Base-by-base conservation (phyloP, 1,140 invertebrate genomes). In the Drosophila ercepeae region DNA sequence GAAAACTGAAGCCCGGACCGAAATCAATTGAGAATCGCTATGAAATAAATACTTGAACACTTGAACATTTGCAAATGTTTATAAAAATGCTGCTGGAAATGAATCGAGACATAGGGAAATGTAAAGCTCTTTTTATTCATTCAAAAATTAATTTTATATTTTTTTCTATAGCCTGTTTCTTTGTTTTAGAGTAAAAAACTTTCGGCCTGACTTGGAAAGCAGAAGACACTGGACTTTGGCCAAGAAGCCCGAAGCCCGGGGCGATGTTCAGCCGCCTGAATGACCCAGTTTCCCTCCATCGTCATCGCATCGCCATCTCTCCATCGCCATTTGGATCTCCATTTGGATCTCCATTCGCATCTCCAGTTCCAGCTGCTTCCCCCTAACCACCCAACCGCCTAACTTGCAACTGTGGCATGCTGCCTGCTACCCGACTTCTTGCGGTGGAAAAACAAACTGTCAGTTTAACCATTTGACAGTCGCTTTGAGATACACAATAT, bases 401-500 rank as follows among this genome's bases (percentile, higher is more conserved):
- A 63, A 34, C 50, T 54, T 48, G 18, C 34, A 49, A 9, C 45
- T 16, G 13, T 23, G 19, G 36, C 13, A 39, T 32, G 29, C 29
- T 32, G 41, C 41, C 41, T 18, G 9, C 55, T 41, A 29, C 36
- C 49, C 23, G 27, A 29, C 27, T 48, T 57, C 59, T 50, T 42
- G 41, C 25, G 46, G 45, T 49, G 64, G 67, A 75, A 74, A 78
- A 75, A 79, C 82, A 73, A 86, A 86, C 82, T 88, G 82, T 88
- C 82, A 88, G 82, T 88, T 88, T 65, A 88, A 54, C 69, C 73
- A 82, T 88, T 88, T 88, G 82, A 88, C 82, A 88, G 82, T 88
- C 77, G 81, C 81, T 88, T 86, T 88, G 59, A 86, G 81, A 88
- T 86, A 88, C 81, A 86, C 77, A 69, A 86, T 86, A 86, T 88